phyloP scores from a whole-genome alignment of 1,140 invertebrate species.

The Vollenhovia emeryi region DNA sequence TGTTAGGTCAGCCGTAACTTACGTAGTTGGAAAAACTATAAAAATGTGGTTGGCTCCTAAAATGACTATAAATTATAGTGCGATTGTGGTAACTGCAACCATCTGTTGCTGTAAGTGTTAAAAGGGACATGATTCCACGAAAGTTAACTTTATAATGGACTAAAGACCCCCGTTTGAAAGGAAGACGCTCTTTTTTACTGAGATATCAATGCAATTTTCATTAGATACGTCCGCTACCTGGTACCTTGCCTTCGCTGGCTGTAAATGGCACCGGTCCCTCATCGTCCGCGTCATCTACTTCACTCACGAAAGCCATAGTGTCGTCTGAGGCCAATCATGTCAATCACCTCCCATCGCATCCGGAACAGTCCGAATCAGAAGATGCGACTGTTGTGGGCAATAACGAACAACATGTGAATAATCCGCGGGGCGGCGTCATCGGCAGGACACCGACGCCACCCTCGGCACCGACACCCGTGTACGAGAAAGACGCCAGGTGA shows the following conservation, averaged over 20 bases:
- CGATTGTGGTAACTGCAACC: too few species aligned
- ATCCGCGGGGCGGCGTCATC: conserved; percentile 80
- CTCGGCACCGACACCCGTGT: conserved; percentile 72
- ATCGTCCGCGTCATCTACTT: background rate
- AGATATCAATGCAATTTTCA: background rate
- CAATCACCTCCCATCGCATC: conserved; percentile 35
- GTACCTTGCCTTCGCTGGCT: background rate
- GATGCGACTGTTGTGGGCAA: background rate
- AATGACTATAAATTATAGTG: too few species aligned
- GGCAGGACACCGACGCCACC: conserved; percentile 78
- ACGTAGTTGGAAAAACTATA: too few species aligned
- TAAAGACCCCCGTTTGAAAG: background rate
- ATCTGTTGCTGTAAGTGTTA: too few species aligned
- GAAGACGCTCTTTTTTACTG: background rate
- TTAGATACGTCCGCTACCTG: conserved; percentile 67
- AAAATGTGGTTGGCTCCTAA: too few species aligned
- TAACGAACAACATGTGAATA: conserved; percentile 58
- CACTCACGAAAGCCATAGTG: conserved; percentile 29
- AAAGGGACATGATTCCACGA: background rate
- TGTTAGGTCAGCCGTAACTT: too few species aligned
- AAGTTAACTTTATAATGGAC: background rate
- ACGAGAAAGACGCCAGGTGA: conserved; percentile 69
- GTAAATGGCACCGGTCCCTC: conserved; percentile 63
- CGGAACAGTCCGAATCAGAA: conserved; percentile 26
- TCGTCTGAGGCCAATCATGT: background rate